phyloP scores from a whole-genome alignment of 2,797 vertebrate genomes.

The Hylomyscus alleni region DNA sequence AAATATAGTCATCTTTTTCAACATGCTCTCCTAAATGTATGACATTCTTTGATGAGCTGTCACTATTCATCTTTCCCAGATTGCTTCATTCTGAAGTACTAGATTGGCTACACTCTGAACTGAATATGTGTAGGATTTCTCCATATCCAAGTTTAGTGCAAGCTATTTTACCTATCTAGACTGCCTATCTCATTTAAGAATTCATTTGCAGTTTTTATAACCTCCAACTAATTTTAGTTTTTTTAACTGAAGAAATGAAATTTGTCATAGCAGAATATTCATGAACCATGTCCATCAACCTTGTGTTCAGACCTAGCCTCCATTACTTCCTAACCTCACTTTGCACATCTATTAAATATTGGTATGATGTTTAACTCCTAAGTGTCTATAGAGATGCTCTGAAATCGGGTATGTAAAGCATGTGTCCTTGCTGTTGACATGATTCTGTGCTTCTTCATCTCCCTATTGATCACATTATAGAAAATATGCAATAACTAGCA shows the following conservation, averaged over 20 bases:
- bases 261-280: not conserved
- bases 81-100: not conserved
- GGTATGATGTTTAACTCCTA: not conserved
- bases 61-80: not conserved
- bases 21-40: not conserved
- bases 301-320: not conserved
- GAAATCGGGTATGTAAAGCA: constrained; percentile 11
- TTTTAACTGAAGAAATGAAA: constrained; percentile 2
- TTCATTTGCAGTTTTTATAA: not conserved
- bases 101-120: not conserved
- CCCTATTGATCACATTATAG: not conserved
- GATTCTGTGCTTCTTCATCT: not conserved
- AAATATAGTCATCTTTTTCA: constrained; percentile 16
- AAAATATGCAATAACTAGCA: not conserved
- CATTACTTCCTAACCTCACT: not conserved
- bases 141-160: not conserved
- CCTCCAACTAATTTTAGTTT: constrained; percentile 44
- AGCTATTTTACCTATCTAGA: not conserved
- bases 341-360: constrained; percentile 35
- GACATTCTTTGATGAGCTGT: not conserved
- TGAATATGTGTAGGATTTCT: not conserved
- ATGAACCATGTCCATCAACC: not conserved
- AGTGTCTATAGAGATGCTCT: not conserved
- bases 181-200: not conserved
- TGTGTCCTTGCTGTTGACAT: not conserved